phyloP scores from a whole-genome alignment of 2,113 vertebrate species.

The Sinocyclocheilus rhinocerous region DNA sequence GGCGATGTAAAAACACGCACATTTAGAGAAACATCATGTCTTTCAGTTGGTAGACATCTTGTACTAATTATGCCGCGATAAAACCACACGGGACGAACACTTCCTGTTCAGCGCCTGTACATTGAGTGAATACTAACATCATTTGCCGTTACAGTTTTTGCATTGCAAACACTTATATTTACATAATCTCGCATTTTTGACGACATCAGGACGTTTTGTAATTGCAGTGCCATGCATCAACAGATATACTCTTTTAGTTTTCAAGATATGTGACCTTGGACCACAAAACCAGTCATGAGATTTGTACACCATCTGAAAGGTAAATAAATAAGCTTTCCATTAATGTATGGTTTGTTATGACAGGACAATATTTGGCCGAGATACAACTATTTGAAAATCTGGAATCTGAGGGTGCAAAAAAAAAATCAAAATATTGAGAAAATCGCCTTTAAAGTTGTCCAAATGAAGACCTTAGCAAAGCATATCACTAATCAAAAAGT shows the following conservation, averaged over 20 bases:
- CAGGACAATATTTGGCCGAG: too few relatives aligned
- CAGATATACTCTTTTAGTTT: not conserved
- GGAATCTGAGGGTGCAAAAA: too few relatives aligned
- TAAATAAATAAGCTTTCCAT: too few relatives aligned
- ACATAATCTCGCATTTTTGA: not conserved
- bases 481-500: too few relatives aligned
- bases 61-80: slow-evolving; percentile 37
- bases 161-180: not conserved
- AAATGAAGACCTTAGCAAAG: too few relatives aligned
- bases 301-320: too few relatives aligned
- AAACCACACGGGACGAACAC: slow-evolving; percentile 38
- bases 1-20: not conserved
- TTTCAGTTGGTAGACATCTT: slow-evolving; percentile 35
- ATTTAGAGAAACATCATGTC: slow-evolving; percentile 15
- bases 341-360: too few relatives aligned
- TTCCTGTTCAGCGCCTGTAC: slow-evolving; percentile 38
- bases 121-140: slow-evolving; percentile 1
- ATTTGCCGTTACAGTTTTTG: not conserved
- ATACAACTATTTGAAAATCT: too few relatives aligned
- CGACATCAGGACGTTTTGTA: not conserved
- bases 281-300: too few relatives aligned
- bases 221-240: not conserved
- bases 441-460: too few relatives aligned
- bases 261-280: too few relatives aligned
- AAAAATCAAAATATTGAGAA: too few relatives aligned